Evolutionary conservation across 2,797 vertebrate genomes (phyloP).

Genomic region (Leucoraja ocellata): DNA sequence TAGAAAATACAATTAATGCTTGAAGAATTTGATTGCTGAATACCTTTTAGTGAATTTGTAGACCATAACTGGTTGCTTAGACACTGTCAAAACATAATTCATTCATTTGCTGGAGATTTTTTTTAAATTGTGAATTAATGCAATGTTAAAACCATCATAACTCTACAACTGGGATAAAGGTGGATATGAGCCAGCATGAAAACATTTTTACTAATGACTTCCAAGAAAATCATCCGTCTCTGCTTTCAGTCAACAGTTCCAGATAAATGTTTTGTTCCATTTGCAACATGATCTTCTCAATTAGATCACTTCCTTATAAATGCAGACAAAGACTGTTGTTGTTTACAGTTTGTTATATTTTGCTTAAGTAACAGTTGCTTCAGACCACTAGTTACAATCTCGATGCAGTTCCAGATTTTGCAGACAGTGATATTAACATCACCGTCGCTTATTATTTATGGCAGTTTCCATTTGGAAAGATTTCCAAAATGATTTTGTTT

Average conservation of each 20-base stretch:
- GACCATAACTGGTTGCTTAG: neutral
- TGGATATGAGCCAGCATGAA: neutral
- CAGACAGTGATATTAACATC: neutral
- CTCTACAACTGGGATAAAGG: neutral
- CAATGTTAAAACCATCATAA: neutral
- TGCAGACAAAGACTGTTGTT: neutral
- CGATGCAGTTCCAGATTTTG: neutral
- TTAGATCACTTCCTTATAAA: conserved; percentile 13
- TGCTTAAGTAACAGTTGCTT: neutral
- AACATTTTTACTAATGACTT: neutral
- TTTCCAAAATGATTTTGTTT: conserved; percentile 17
- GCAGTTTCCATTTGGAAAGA: neutral
- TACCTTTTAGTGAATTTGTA: neutral
- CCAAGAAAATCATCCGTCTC: neutral
- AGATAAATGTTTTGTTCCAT: neutral
- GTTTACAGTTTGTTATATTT: neutral
- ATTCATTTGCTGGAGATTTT: neutral
- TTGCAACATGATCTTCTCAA: neutral
- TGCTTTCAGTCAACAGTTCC: neutral
- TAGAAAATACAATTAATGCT: neutral
- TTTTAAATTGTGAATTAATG: neutral
- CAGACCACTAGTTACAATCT: neutral
- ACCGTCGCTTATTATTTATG: neutral
- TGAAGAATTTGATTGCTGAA: neutral
- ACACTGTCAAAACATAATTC: neutral